These are phyloP conservation scores for Mobula hypostoma DNA, from an alignment of 2,113 vertebrate genomes.

Conservation along the genomic window DNA sequence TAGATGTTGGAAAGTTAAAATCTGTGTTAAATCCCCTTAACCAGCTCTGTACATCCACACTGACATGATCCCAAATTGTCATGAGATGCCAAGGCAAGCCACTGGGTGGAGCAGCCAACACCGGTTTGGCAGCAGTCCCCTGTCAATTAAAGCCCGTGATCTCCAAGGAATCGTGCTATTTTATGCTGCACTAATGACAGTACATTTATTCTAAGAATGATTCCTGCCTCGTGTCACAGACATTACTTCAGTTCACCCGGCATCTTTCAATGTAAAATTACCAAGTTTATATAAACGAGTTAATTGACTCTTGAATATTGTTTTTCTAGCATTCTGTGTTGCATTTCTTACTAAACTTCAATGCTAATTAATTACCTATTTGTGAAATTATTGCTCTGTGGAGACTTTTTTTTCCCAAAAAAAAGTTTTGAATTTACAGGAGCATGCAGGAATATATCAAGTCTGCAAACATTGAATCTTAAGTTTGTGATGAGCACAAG, in stretches of 20 bases:
- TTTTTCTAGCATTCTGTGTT: too few species aligned
- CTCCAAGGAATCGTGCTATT: not conserved
- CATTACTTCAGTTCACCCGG: not conserved
- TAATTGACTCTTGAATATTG: not conserved
- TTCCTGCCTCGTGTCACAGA: not conserved
- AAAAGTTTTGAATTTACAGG: not conserved
- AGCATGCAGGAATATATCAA: not conserved
- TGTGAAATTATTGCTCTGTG: not conserved
- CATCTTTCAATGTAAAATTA: not conserved
- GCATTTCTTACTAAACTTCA: not conserved
- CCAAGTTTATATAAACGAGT: not conserved
- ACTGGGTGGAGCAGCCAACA: conserved; percentile 9
- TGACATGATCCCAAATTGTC: not conserved
- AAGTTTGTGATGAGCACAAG: not conserved
- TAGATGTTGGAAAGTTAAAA: not conserved
- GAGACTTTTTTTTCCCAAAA: not conserved
- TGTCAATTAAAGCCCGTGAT: not conserved
- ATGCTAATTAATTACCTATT: not conserved
- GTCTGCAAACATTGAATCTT: not conserved
- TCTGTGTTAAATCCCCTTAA: not conserved
- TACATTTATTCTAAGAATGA: not conserved
- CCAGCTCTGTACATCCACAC: not conserved
- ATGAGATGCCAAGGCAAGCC: not conserved
- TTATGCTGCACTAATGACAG: not conserved
- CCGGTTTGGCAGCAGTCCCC: not conserved